Base-by-base conservation (phyloP, 2,888 invertebrate genomes). In the Agrochola macilenta region DNA sequence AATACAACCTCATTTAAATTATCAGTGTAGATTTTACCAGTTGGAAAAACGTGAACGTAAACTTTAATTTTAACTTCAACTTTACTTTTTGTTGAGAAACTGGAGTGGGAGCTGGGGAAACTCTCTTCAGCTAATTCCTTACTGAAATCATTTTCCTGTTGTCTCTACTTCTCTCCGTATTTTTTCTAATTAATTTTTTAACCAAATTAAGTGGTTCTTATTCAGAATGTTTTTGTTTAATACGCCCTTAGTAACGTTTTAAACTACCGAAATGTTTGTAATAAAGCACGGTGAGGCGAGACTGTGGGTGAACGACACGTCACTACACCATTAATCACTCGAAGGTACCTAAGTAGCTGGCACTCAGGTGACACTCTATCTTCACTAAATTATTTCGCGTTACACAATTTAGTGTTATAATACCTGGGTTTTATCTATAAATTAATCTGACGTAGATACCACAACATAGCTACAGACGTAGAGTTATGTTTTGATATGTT, bases 321-420 rank as follows among this genome's bases (percentile, higher is more conserved):
- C 79, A 76, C 83, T 78, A 70, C 68, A 72, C 74, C 82, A 88
- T 91, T 89, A 88, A 89, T 90, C 90, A 90, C 83, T 74, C 69
- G 73, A 76, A 79, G 82, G 73, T 81, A n/a, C n/a, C n/a, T n/a
- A 85, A 87, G 81, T 82, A 87, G 72, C 78, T 79, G 73, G 71
- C 83, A 82, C 86, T 87, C 83, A 86, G 85, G 81, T 88, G 88
- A 88, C 87, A 80, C 84, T 78, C 77, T 79, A 80, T 82, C 86
- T 81, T 85, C 74, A 70, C 82, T 89, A 85, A 90, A 89, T 89
- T 81, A 90, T 88, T 87, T 86, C 71, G 61, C 68, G 80, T 70
- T 76, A 83, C 69, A 75, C 65, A 81, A 75, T 78, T 74, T 65
- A 65, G 73, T 70, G 46, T 61, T 74, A 69, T 61, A 73, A 83